These are phyloP conservation scores for Ruditapes philippinarum DNA, from an alignment of 1,140 invertebrate species.

Conservation along the genomic window DNA sequence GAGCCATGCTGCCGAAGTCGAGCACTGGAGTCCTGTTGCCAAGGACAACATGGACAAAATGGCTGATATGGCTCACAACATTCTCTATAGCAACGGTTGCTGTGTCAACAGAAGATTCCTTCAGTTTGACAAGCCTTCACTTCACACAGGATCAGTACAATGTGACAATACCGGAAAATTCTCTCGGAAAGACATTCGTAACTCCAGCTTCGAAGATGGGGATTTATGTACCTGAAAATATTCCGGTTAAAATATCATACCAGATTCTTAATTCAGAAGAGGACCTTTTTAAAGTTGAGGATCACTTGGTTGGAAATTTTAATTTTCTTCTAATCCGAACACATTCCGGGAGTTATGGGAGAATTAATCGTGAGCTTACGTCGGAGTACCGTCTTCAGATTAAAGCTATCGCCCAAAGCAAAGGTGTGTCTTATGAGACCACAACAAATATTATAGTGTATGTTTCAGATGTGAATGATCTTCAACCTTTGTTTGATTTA, in stretches of 20 bases:
- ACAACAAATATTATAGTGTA: conserved; percentile 93
- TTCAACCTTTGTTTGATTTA: conserved; percentile 96
- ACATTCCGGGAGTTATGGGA: conserved; percentile 93
- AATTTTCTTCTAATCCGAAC: conserved; percentile 96
- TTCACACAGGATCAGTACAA: conserved; percentile 94
- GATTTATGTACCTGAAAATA: conserved; percentile 87
- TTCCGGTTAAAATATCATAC: conserved; percentile 88
- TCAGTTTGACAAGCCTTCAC: conserved; percentile 47
- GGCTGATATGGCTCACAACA: conserved; percentile 60
- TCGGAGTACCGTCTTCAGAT: conserved; percentile 94
- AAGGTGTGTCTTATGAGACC: conserved; percentile 88
- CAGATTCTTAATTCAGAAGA: conserved; percentile 95
- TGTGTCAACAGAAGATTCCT: conserved; percentile 19
- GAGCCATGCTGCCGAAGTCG: conserved; percentile 53
- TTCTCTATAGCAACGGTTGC: conserved; percentile 60
- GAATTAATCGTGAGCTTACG: conserved; percentile 96
- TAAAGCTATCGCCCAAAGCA: conserved; percentile 90
- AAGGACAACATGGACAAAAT: conserved; percentile 34
- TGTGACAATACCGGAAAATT: conserved; percentile 96
- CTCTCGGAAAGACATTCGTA: conserved; percentile 94
- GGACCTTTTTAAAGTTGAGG: conserved; percentile 97
- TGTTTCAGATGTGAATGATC: conserved; percentile 96
- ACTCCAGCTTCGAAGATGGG: conserved; percentile 90
- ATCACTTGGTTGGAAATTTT: conserved; percentile 95
- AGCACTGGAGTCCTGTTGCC: conserved; percentile 6